Evolutionary conservation across 2,113 vertebrate genomes (phyloP).

Genomic region (Carassius auratus): DNA sequence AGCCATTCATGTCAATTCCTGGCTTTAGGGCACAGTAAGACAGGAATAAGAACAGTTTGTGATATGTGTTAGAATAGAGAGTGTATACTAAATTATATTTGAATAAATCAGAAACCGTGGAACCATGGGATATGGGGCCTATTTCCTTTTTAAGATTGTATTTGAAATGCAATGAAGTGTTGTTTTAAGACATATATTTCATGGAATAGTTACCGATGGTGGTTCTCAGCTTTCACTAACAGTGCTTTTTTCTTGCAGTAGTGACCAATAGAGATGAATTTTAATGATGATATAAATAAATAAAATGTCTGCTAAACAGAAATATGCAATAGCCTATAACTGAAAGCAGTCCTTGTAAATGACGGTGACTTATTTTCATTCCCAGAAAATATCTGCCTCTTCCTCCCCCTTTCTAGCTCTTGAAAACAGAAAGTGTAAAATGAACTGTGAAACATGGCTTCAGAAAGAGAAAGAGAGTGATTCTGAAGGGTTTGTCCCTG

Average conservation of each 20-base stretch:
- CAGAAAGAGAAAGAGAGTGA: neutral
- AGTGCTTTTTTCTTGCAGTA: no score
- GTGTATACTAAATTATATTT: neutral
- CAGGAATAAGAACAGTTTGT: conserved; percentile 11
- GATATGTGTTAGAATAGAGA: neutral
- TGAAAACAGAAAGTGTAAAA: conserved; percentile 4
- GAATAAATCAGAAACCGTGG: neutral
- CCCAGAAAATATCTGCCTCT: neutral
- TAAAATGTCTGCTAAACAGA: no score
- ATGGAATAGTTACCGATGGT: neutral
- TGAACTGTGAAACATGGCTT: conserved; percentile 20
- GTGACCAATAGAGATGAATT: no score
- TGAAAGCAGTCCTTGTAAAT: neutral
- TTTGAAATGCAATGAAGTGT: neutral
- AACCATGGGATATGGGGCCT: neutral
- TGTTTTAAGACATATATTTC: neutral
- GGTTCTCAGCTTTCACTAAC: neutral
- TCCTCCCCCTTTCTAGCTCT: neutral
- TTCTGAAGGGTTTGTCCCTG: neutral
- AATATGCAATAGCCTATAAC: neutral
- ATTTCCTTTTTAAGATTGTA: no score
- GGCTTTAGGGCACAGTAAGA: conserved; percentile 1
- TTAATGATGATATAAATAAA: no score
- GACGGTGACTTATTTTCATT: neutral
- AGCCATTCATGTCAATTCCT: conserved; percentile 25